Evolutionary conservation across 2,888 invertebrate genomes (phyloP).

Genomic region (Drosophila rubida): DNA sequence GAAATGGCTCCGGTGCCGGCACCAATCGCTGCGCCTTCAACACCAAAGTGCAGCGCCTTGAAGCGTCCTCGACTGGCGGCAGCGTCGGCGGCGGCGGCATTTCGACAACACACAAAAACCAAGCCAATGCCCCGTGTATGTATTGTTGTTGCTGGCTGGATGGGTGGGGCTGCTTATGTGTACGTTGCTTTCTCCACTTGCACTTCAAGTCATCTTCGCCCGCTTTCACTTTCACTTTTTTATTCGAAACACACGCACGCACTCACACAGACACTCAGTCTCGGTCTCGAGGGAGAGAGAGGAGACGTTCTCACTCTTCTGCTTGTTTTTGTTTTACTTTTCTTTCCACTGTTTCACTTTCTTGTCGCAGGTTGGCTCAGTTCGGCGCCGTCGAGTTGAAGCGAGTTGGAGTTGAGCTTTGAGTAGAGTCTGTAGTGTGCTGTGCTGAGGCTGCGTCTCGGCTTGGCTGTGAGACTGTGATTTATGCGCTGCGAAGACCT

Average conservation of each 20-base stretch:
- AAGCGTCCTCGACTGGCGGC: conserved; percentile 14
- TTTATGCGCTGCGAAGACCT: conserved; percentile 75
- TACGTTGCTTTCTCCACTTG: conserved; percentile 51
- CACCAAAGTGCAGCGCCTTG: conserved; percentile 24
- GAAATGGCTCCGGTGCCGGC: conserved; percentile 35
- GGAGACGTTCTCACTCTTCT: conserved; percentile 5
- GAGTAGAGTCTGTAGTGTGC: conserved; percentile 9
- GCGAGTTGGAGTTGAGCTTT: conserved; percentile 14
- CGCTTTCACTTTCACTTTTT: conserved; percentile 68
- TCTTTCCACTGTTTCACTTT: conserved; percentile 48
- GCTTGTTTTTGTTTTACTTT: conserved; percentile 24
- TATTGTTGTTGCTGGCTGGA: conserved; percentile 6
- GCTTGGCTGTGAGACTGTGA: conserved; percentile 56
- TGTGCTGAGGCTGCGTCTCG: conserved; percentile 38
- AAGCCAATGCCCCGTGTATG: conserved; percentile 1
- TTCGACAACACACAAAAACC: conserved; percentile 32
- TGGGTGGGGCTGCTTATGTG: background rate
- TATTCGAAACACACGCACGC: conserved; percentile 5
- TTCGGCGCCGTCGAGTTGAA: conserved; percentile 7
- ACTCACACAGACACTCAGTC: no score
- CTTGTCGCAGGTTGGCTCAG: conserved; percentile 36
- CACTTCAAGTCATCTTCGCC: conserved; percentile 76
- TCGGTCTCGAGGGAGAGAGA: conserved; percentile 23
- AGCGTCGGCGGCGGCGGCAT: conserved; percentile 41
- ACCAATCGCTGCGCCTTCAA: conserved; percentile 26